Base-by-base conservation (phyloP, 2,888 invertebrate genomes). In the Cerceris ruficornis region DNA sequence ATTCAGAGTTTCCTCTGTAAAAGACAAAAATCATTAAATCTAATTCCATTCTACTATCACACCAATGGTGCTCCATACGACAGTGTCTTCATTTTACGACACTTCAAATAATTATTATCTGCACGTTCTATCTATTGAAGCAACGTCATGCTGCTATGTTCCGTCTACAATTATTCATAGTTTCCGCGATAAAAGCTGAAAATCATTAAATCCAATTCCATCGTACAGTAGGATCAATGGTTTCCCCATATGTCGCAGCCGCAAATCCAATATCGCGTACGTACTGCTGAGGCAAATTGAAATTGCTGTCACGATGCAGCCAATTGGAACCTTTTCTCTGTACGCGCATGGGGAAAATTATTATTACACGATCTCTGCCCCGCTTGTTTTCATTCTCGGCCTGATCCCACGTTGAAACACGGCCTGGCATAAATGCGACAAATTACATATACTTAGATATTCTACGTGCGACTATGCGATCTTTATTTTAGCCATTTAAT, bases 161-260 rank as follows among this genome's bases (percentile, higher is more conserved):
- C 61, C 17, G 54, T 50, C 54, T 41, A 42, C 28, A 70, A 50
- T 66, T 60, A 52, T 49, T 55, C 60, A 60, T 39, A 65, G 46
- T 59, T 55, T 52, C 55, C 9, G 28, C 55, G 58, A 70, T 75
- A 70, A 70, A 66, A 60, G 52, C 65, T 64, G 41, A 7, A 70
- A 60, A 65, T 70, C 61, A 57, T 66, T 65, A 55, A 64, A 65
- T 70, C 49, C 66, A 64, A 59, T 70, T 28, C 15, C 50, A 49
- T 70, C 49, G 46, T 70, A 43, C 61, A 65, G 61, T 55, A 55
- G 46, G 39, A 49, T 62, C 62, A n/a, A 69, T 57, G 69, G 13
- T 7, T 43, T 43, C 17, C 49, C 43, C 28, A 57, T 49, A 62
- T 73, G 62, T 73, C 28, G 57, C 15, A 55, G 50, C 41, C 55